A percentile compares a stretch with the other conserved stretches of the same genome.
These are phyloP conservation scores for Nyleta sp. DNA, from an alignment of 2,888 invertebrate genomes.

Conservation along the genomic window DNA sequence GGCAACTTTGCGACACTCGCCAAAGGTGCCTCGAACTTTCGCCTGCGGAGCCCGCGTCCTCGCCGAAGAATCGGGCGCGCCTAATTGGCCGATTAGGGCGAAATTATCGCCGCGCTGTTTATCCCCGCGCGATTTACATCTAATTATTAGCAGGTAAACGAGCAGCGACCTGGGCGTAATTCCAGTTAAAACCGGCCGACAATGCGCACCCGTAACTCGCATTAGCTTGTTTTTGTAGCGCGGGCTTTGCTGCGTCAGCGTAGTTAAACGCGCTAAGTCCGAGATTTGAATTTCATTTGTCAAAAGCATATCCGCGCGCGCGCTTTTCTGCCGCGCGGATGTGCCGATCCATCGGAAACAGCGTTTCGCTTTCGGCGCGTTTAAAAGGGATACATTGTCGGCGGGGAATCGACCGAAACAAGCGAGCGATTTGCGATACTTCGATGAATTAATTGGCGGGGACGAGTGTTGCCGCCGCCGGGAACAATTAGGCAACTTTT, in stretches of 20 bases:
- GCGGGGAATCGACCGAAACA: slow-evolving; percentile 25
- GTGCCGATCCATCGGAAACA: slow-evolving; percentile 30
- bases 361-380: slow-evolving; percentile 17
- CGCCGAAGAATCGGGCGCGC: neutral
- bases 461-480: slow-evolving; percentile 61
- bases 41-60: too few species aligned
- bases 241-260: slow-evolving; percentile 17
- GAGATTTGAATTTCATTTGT: slow-evolving; percentile 52
- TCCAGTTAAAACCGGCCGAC: slow-evolving; percentile 31
- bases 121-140: slow-evolving; percentile 33
- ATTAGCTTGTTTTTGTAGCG: slow-evolving; percentile 31
- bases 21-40: slow-evolving; percentile 29
- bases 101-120: slow-evolving; percentile 16
- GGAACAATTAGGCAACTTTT: slow-evolving; percentile 57
- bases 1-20: slow-evolving; percentile 44
- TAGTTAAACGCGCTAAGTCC: slow-evolving; percentile 28
- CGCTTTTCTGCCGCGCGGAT: slow-evolving; percentile 1
- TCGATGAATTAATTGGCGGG: slow-evolving; percentile 59
- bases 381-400: slow-evolving; percentile 28
- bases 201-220: slow-evolving; percentile 7
- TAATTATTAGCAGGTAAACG: slow-evolving; percentile 29
- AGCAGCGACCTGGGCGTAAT: slow-evolving; percentile 17
- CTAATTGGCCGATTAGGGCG: slow-evolving; percentile 23
- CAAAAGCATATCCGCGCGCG: slow-evolving; percentile 47
- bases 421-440: slow-evolving; percentile 54